phyloP scores from a whole-genome alignment of 2,113 vertebrate genomes.

The Sebastes schlegelii region DNA sequence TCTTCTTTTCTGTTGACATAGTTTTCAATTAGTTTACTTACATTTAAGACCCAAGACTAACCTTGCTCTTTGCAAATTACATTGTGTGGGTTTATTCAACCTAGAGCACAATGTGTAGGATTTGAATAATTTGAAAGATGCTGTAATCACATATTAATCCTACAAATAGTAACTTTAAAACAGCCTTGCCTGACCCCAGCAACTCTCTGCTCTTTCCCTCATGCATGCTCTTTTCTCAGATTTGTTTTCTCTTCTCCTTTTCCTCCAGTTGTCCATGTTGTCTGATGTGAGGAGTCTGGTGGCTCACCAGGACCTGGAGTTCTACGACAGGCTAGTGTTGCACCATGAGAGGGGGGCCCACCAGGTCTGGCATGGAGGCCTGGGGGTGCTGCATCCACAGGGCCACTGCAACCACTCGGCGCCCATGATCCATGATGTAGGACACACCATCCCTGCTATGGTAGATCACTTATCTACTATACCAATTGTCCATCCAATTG shows the following conservation, averaged over 20 bases:
- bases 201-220: not conserved
- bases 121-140: not conserved
- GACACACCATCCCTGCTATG: constrained; percentile 13
- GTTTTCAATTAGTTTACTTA: not conserved
- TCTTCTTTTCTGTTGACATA: not conserved
- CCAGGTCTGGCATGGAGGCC: constrained; percentile 86
- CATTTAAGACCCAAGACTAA: not conserved
- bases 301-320: constrained; percentile 89
- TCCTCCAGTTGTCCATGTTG: constrained; percentile 89
- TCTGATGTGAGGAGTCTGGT: constrained; percentile 90
- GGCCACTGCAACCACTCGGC: constrained; percentile 22
- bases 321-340: constrained; percentile 91
- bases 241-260: not conserved
- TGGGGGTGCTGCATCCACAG: constrained; percentile 51
- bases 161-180: not conserved
- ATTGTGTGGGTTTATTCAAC: not conserved
- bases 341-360: constrained; percentile 91
- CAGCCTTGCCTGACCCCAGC: not conserved
- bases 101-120: not conserved
- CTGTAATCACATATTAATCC: not conserved
- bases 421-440: constrained; percentile 1
- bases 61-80: not conserved
- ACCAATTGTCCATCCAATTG: not conserved
- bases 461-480: constrained; percentile 29
- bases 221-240: not conserved